Conservation (phyloP, 1,140 invertebrate genomes). For the Drosophila parvula region DNA sequence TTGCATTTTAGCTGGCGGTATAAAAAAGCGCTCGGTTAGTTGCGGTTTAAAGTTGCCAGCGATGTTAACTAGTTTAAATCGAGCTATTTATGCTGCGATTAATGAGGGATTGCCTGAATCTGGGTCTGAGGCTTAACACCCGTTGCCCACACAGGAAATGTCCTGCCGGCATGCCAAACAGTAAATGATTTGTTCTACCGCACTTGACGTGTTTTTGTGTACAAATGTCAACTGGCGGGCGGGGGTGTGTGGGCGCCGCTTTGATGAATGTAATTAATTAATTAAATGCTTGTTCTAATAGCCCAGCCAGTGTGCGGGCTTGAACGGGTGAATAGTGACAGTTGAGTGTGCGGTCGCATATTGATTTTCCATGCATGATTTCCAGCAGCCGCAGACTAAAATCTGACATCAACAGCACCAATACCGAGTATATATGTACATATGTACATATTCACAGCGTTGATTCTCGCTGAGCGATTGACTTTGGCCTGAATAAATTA, state of each 20-base stretch:
- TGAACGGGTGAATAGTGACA: constrained; percentile 10
- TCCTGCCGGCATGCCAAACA: constrained; percentile 42
- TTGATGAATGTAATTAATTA: constrained; percentile 69
- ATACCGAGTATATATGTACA: neutral
- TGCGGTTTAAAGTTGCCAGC: constrained; percentile 50
- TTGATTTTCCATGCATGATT: constrained; percentile 58
- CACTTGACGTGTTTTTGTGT: constrained; percentile 47
- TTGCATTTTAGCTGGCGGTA: constrained; percentile 44
- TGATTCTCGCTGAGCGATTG: constrained; percentile 2
- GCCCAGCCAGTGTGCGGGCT: constrained; percentile 11
- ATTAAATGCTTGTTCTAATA: constrained; percentile 58
- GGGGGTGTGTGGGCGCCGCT: constrained; percentile 24
- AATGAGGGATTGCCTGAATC: constrained; percentile 5
- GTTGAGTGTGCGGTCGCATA: constrained; percentile 29
- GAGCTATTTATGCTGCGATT: constrained; percentile 6
- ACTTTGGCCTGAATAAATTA: constrained; percentile 30
- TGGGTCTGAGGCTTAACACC: neutral
- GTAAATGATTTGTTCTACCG: constrained; percentile 66
- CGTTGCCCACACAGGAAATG: constrained; percentile 15
- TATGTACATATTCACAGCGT: neutral
- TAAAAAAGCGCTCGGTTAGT: constrained; percentile 33
- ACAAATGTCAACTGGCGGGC: constrained; percentile 43
- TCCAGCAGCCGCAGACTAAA: constrained; percentile 31
- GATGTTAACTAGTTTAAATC: constrained; percentile 43
- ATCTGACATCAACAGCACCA: constrained; percentile 17